Conservation (phyloP, 2,888 invertebrate species). For the Polymixis lichenea region DNA sequence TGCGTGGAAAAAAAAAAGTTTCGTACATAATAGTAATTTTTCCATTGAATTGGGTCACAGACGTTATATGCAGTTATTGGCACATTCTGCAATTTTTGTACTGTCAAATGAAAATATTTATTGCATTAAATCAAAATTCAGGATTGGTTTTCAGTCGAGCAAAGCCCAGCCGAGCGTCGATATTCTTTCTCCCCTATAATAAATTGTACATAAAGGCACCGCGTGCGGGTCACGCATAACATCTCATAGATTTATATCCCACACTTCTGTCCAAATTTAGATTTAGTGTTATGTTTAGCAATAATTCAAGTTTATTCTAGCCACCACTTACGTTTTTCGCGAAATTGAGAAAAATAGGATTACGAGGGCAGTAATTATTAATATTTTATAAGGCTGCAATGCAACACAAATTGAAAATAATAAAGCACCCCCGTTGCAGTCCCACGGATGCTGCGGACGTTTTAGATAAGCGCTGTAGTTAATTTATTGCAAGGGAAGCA, state of each 20-base stretch:
- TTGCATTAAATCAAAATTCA: slow-evolving; percentile 71
- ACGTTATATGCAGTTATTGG: slow-evolving; percentile 49
- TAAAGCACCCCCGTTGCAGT: slow-evolving; percentile 33
- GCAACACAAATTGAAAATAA: slow-evolving; percentile 48
- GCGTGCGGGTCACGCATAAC: slow-evolving; percentile 89
- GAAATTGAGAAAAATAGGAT: slow-evolving; percentile 72
- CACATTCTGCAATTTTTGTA: slow-evolving; percentile 64
- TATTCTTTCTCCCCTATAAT: slow-evolving; percentile 82
- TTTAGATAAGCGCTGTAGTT: slow-evolving; percentile 58
- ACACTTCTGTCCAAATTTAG: slow-evolving; percentile 90
- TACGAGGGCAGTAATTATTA: slow-evolving; percentile 61
- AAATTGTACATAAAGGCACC: slow-evolving; percentile 87
- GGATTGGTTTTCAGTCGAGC: slow-evolving; percentile 74
- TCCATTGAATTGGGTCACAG: slow-evolving; percentile 58
- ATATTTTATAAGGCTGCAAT: slow-evolving; percentile 57
- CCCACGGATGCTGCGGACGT: slow-evolving; percentile 50
- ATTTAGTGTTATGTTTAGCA: slow-evolving; percentile 88
- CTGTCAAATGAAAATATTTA: slow-evolving; percentile 67
- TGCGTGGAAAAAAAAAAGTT: slow-evolving; percentile 35
- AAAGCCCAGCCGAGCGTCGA: slow-evolving; percentile 75
- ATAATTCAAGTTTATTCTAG: slow-evolving; percentile 84
- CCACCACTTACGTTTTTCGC: slow-evolving; percentile 69
- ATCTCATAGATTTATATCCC: slow-evolving; percentile 89
- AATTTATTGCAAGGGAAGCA: slow-evolving; percentile 54
- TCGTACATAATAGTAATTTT: slow-evolving; percentile 35